phyloP scores from a whole-genome alignment of 2,888 invertebrate species.

The Amorpha juglandis region DNA sequence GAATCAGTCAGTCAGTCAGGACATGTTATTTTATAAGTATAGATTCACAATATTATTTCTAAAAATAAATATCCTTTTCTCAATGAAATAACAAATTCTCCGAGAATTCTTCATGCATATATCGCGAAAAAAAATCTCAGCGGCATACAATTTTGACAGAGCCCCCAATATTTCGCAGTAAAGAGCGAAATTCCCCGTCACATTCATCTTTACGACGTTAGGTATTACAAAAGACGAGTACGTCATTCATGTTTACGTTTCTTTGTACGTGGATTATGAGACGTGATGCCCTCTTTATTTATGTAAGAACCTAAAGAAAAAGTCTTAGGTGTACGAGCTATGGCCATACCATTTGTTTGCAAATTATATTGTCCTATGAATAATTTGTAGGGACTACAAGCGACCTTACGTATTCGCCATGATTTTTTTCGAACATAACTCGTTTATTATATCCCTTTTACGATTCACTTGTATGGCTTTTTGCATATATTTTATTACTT shows the following conservation, averaged over 20 bases:
- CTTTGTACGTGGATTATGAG: constrained; percentile 80
- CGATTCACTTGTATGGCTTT: constrained; percentile 10
- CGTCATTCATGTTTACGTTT: constrained; percentile 74
- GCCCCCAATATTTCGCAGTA: constrained; percentile 40
- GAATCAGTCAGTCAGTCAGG: too few relatives aligned
- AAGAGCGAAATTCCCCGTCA: constrained; percentile 48
- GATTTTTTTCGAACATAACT: constrained; percentile 21
- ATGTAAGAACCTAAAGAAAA: constrained; percentile 61
- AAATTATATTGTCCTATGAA: constrained; percentile 75
- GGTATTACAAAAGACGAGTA: constrained; percentile 73
- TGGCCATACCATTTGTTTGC: constrained; percentile 63
- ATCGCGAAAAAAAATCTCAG: constrained; percentile 26
- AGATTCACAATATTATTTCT: too few relatives aligned
- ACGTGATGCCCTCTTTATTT: constrained; percentile 74
- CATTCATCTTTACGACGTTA: constrained; percentile 75
- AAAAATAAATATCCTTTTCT: neutral
- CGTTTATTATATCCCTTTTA: constrained; percentile 16
- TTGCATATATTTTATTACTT: constrained; percentile 3
- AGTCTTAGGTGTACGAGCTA: constrained; percentile 59
- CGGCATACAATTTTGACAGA: constrained; percentile 29
- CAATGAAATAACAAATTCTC: neutral
- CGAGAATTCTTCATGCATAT: neutral
- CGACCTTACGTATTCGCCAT: constrained; percentile 30
- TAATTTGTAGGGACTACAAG: constrained; percentile 51
- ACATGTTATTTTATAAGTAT: too few relatives aligned